Evolutionary conservation across 1,140 invertebrate species (phyloP).

Genomic region (Scylla paramamosain): DNA sequence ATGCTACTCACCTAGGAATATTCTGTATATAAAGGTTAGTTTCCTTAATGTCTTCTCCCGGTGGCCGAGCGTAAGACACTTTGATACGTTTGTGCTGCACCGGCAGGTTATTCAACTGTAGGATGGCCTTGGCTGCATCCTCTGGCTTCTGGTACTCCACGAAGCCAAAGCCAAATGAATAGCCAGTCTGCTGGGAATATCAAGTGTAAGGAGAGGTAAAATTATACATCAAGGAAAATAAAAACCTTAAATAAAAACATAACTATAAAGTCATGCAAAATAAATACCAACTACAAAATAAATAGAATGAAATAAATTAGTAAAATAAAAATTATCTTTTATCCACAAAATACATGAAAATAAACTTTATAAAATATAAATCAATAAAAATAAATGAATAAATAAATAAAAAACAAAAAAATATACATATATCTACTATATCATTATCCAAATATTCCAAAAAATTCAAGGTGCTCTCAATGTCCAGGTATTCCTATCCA

Average conservation of each 20-base stretch:
- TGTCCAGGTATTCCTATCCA: no score
- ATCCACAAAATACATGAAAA: no score
- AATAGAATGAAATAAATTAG: background rate
- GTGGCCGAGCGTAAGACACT: conserved; percentile 95
- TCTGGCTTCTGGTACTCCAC: conserved; percentile 93
- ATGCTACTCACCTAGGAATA: conserved; percentile 86
- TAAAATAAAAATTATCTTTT: no score
- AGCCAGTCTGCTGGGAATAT: conserved; percentile 87
- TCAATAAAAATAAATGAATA: no score
- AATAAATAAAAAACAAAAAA: no score
- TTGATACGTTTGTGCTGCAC: conserved; percentile 92
- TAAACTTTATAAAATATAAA: no score
- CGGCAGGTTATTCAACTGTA: conserved; percentile 92
- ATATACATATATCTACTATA: no score
- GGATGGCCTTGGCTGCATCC: conserved; percentile 92
- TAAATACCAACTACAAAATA: background rate
- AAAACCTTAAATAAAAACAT: conserved; percentile 33
- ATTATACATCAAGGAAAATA: conserved; percentile 45
- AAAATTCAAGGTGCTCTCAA: no score
- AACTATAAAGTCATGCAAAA: background rate
- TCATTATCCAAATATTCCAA: no score
- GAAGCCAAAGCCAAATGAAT: conserved; percentile 98
- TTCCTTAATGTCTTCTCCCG: conserved; percentile 95
- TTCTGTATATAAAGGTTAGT: conserved; percentile 97
- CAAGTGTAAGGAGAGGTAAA: conserved; percentile 77